Base-by-base conservation (phyloP, 1,140 invertebrate species). In the Drosophila hydei region DNA sequence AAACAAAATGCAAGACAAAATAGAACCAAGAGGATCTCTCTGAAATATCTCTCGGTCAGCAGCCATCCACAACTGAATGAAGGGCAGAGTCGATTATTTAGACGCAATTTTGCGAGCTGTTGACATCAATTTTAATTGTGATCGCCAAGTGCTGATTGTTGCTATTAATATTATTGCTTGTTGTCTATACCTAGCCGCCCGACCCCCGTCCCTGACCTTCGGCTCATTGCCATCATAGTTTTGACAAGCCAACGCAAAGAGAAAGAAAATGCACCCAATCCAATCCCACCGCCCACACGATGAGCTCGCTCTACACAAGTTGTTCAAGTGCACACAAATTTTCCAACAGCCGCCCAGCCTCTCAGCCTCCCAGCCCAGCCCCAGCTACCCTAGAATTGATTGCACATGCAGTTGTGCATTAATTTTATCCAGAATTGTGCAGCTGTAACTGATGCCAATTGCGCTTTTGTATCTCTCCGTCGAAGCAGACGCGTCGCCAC, bases 401-500 rank as follows among this genome's bases (percentile, higher is more conserved):
- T 23, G n/a, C 19, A 36, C 40, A 5, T 19, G 14, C 27, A 30
- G 27, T 27, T 69, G 69, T 67, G 73, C 77, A 85, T 85, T 85
- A 77, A 84, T 84, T 80, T 85, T 85, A 85, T 85, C 80, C 81
- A 87, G 80, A 85, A 85, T 70, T 87, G 69, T 77, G 77, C 80
- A 85, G 81, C 77, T 87, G 81, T 87, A 85, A 85, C 80, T 71
- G 80, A 85, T 85, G 80, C 80, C 81, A 85, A 85, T 85, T 85
- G 80, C 69, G 74, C 83, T 62, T 69, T 72, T 72, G 62, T 72
- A 65, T 65, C 52, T 71, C 48, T 60, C 16, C 40, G 47, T 61
- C 40, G 19, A 61, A 23, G 54, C 23, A 40, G 38, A 38, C 54
- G 8, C 52, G 42, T 59, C 56, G 56, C 40, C 65, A 69, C 58